These are phyloP conservation scores for Heterodera filipjevi DNA, from an alignment of 2,888 invertebrate species.

Conservation along the genomic window DNA sequence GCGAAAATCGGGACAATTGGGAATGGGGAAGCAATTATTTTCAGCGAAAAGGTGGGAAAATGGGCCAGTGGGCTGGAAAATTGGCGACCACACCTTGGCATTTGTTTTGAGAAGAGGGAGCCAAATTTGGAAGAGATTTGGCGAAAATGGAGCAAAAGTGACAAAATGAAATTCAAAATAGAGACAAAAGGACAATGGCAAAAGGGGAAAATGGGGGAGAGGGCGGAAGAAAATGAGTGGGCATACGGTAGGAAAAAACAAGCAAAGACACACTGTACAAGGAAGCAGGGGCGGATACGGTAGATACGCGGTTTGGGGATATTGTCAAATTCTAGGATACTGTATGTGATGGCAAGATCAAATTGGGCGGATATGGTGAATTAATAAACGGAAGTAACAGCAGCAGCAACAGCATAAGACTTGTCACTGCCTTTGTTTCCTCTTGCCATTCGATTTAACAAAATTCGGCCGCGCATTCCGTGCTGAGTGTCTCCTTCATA, in stretches of 20 bases:
- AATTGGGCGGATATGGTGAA: too few species aligned
- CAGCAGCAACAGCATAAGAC: too few species aligned
- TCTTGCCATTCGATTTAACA: too few species aligned
- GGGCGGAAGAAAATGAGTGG: neutral
- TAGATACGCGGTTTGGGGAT: neutral
- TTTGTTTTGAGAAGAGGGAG: neutral
- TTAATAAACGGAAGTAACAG: too few species aligned
- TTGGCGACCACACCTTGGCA: neutral
- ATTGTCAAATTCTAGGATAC: too few species aligned
- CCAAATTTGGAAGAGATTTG: neutral
- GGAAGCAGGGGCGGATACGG: neutral
- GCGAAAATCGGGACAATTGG: neutral
- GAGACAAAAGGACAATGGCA: neutral
- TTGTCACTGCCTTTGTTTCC: too few species aligned
- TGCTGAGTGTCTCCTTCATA: neutral
- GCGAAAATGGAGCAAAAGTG: neutral
- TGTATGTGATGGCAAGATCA: too few species aligned
- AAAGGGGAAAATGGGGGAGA: neutral
- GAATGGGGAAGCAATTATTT: neutral
- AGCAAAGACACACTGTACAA: neutral
- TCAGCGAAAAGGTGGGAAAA: neutral
- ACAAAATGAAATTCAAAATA: neutral
- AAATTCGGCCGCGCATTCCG: too few species aligned
- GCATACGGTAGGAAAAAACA: neutral
- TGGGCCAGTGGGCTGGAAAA: neutral